These are phyloP conservation scores for Mactra quadrangularis DNA, from an alignment of 1,140 invertebrate genomes.

Conservation along the genomic window DNA sequence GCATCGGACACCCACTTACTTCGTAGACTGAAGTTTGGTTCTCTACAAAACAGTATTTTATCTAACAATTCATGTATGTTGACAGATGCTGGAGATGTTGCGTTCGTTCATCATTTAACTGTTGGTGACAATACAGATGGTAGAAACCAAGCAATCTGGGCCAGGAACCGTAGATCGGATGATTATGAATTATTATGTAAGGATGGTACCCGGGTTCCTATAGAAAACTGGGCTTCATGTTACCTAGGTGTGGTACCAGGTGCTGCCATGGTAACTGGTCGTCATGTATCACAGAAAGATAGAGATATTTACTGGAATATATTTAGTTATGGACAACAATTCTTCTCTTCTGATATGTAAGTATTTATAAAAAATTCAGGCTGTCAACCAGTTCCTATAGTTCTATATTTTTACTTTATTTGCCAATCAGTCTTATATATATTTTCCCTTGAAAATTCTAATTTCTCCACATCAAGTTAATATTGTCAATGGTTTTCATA, in stretches of 20 bases:
- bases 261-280: conserved; percentile 95
- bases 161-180: conserved; percentile 93
- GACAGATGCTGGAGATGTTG: conserved; percentile 92
- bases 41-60: no score
- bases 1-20: no score
- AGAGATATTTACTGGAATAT: conserved; percentile 83
- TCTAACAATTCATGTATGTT: no score
- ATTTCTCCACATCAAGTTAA: no score
- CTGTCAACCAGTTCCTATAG: no score
- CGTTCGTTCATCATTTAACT: conserved; percentile 97
- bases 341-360: conserved; percentile 84
- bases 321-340: conserved; percentile 83
- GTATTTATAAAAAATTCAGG: conserved; percentile 54
- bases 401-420: no score
- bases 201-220: conserved; percentile 90
- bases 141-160: conserved; percentile 94
- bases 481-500: no score
- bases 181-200: conserved; percentile 97
- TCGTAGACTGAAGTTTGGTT: no score
- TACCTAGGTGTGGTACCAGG: conserved; percentile 96
- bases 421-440: no score
- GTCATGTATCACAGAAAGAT: conserved; percentile 81
- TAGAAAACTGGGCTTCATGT: conserved; percentile 92
- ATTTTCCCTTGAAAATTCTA: no score
- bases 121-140: conserved; percentile 96